Evolutionary conservation across 2,888 invertebrate genomes (phyloP), one percentile per base, ranked within the genome.

Genomic region (Acrobeloides nanus): DNA sequence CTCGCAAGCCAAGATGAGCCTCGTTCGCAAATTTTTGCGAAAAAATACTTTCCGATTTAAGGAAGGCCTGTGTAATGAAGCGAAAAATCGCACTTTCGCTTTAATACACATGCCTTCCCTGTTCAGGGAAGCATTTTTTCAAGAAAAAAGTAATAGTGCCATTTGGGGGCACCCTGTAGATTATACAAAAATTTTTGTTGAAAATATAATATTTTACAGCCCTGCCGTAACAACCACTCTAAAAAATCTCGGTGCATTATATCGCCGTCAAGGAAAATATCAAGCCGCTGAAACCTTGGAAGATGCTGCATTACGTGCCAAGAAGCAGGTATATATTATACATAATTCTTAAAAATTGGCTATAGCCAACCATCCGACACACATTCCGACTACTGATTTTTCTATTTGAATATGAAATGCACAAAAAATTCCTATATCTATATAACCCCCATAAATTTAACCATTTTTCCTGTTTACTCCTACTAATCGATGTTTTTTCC

Each of bases 241-340:
- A 59, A 99, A 93, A 80, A 99, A 99, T 80, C 81, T 97, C 51
- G 93, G 93, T 55, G 93, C 95, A 20, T 82, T 99, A 38, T 99
- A 99, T 78, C 83, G 97, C 71, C 83, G 95, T 58, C 95, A 97
- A 80, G 93, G 95, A 66, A 97, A 95, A 80, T 95, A 90, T 78
- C 93, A 95, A 77, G 97, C 97, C 6, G 97, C 97, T 0, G 95
- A 97, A 77, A 93, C 92, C 0, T 81, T 97, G 24, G 97, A 99
- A 75, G 95, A 97, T 79, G 95, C 93, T 79, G 93, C 93, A 31
- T 81, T 92, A 64, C 82, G 93, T 74, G 90, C 90, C 75, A 57
- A 58, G 37, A 59, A 61, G 49, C 53, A 59, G 51, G 59, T 62
- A 18, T n/a, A 24, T 15, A 24, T 31, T 26, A 17, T 15, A 15